Base-by-base conservation (phyloP, 2,797 vertebrate genomes). In the Acanthurus tractus region DNA sequence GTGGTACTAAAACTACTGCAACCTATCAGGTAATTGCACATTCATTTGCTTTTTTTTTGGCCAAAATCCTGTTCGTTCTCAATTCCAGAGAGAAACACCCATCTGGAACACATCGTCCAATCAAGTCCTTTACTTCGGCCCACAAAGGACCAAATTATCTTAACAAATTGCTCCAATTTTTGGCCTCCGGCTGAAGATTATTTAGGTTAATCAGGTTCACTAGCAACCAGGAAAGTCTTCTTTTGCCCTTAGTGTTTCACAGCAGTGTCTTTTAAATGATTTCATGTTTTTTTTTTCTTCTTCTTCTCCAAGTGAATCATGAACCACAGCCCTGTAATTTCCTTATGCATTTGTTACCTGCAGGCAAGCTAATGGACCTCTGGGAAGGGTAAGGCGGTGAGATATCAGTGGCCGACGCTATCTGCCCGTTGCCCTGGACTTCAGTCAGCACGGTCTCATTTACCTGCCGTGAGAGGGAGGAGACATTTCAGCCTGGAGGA, bases 341-440 rank as follows among this genome's bases (percentile, higher is more conserved):
- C 6, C 8, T 49, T 14, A 44, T 34, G 46, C 1, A 3, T 71
- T 46, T 29, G 34, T 83, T 94, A 96, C 96, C 96, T 93, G 95
- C 81, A 61, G 94, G 88, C 36, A 96, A 44, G 72, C 85, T 95
- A 82, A 96, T 92, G 52, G 94, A 92, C 45, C 70, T 94, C 85
- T 96, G 95, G 4, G 94, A 96, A 0, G 95, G 95, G 44, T 91
- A 93, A 0, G 90, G 82, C 0, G 96, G 94, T 3, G 95, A 94
- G 81, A 96, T 94, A 79, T 95, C 92, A 13, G 94, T 83, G 17
- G 95, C 74, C 7, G 93, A 58, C 1, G 81, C 84, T 53, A 90
- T 92, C 50, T 89, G 91, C 29, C 76, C 87, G 11, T 22, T 69
- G 15, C 92, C 89, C 23, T 93, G 85, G 20, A 88, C 89, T 20